Percentiles rank a stretch among this genome's conserved stretches.
Evolutionary conservation across 2,888 invertebrate species (phyloP).

Genomic region (Pemphredon lugubris): DNA sequence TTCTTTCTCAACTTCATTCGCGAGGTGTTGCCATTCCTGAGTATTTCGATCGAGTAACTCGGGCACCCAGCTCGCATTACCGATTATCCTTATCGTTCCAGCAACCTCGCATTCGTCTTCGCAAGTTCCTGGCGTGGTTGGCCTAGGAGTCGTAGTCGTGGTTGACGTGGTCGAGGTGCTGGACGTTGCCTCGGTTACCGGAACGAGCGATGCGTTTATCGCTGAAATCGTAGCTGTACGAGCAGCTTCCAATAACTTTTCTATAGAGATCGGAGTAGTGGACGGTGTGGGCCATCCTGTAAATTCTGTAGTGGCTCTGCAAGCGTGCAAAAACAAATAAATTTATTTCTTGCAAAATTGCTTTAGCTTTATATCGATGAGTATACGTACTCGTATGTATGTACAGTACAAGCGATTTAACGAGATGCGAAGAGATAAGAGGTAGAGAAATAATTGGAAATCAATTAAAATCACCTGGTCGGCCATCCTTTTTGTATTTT

Average conservation of each 20-base stretch:
- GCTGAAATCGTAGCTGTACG: slow-evolving; percentile 85
- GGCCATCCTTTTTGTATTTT: slow-evolving; percentile 94
- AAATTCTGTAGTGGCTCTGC: slow-evolving; percentile 92
- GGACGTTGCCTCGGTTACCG: slow-evolving; percentile 82
- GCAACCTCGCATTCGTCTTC: slow-evolving; percentile 91
- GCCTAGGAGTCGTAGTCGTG: slow-evolving; percentile 86
- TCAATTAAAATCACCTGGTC: slow-evolving; percentile 83
- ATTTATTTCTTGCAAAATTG: no score
- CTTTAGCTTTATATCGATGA: background rate
- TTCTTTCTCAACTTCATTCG: slow-evolving; percentile 90
- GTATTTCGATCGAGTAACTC: slow-evolving; percentile 93
- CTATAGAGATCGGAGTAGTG: slow-evolving; percentile 92
- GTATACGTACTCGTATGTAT: no score
- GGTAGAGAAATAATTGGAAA: no score
- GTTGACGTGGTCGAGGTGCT: slow-evolving; percentile 87
- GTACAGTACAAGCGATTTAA: no score
- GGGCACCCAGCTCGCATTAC: slow-evolving; percentile 89
- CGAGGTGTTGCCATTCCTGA: slow-evolving; percentile 91
- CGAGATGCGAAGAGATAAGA: no score
- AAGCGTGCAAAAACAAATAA: no score
- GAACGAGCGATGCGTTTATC: slow-evolving; percentile 78
- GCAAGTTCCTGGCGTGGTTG: slow-evolving; percentile 91
- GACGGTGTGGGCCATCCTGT: slow-evolving; percentile 95
- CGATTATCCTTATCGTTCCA: slow-evolving; percentile 92
- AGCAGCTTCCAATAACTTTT: slow-evolving; percentile 88